phyloP scores from a whole-genome alignment of 2,888 invertebrate species.

The Halocaridina rubra region DNA sequence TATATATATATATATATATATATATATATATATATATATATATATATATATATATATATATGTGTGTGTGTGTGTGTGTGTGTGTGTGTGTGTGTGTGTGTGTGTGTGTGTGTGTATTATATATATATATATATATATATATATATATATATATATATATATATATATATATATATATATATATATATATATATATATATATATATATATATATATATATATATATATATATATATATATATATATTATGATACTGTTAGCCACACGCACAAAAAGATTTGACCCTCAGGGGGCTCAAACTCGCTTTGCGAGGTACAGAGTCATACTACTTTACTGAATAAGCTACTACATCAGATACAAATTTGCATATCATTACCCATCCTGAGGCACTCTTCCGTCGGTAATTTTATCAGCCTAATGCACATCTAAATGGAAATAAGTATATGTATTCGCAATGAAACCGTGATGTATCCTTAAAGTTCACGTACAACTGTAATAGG shows the following conservation, averaged over 20 bases:
- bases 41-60: slow-evolving; percentile 17
- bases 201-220: slow-evolving; percentile 3
- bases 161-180: background rate
- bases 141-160: background rate
- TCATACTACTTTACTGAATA: too few species aligned
- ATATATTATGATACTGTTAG: background rate
- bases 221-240: slow-evolving; percentile 10
- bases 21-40: slow-evolving; percentile 6
- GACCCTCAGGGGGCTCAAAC: too few species aligned
- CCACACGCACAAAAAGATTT: too few species aligned
- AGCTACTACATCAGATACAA: background rate
- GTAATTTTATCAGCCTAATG: too few species aligned
- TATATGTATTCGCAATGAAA: too few species aligned
- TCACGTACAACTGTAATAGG: too few species aligned
- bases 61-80: background rate
- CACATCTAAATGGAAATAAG: too few species aligned
- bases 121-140: background rate
- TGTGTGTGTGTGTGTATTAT: background rate
- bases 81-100: background rate
- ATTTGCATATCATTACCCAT: background rate
- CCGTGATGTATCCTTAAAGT: too few species aligned
- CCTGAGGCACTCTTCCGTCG: too few species aligned
- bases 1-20: slow-evolving; percentile 15
- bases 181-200: background rate
- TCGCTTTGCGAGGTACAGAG: too few species aligned